Evolutionary conservation across 2,888 invertebrate genomes (phyloP), one percentile per base, ranked within the genome.

Genomic region (Eurois occulta): DNA sequence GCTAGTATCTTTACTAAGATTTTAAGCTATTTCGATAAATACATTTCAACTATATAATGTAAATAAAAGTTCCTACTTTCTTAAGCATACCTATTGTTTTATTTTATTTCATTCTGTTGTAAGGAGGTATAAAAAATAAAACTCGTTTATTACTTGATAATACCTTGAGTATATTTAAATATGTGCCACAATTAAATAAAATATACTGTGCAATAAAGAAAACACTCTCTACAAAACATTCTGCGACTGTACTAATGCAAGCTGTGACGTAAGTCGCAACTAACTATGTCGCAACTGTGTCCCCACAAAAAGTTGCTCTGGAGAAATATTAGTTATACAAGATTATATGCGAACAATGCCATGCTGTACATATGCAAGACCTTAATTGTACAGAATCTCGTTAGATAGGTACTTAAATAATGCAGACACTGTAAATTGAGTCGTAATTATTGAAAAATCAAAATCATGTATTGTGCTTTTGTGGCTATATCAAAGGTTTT

Each of bases 141-240:
- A 82, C 28, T 11, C 24, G 11, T 58, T 8, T 6, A 48, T 55
- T 41, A 13, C 18, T 52, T 77, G 58, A 71, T 71, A 82, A 72
- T 77, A 77, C 72, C 52, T 72, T 81, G 58, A 81, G 35, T 81
- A 82, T 48, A 82, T 77, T 71, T 77, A 68, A 81, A 71, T 82
- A 82, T 58, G 68, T 72, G n/a, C 21, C 38, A 67, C 24, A 64
- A 48, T 21, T 52, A 62, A 81, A 82, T 70, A 69, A 58, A 80
- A 69, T 16, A 52, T 67, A 55, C n/a, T n/a, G 35, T 18, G 64
- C 18, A 69, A 67, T 1, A 75, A 35, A 58, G 32, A 35, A n/a
- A n/a, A 70, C 5, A 68, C 35, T 35, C 38, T 32, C 60, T 62
- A 80, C 43, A 67, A 77, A 81, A 81, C 48, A 43, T 38, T 64